Evolutionary conservation across 2,888 invertebrate species (phyloP), one percentile per base, ranked within the genome.

Genomic region (Eupithecia abbreviata): DNA sequence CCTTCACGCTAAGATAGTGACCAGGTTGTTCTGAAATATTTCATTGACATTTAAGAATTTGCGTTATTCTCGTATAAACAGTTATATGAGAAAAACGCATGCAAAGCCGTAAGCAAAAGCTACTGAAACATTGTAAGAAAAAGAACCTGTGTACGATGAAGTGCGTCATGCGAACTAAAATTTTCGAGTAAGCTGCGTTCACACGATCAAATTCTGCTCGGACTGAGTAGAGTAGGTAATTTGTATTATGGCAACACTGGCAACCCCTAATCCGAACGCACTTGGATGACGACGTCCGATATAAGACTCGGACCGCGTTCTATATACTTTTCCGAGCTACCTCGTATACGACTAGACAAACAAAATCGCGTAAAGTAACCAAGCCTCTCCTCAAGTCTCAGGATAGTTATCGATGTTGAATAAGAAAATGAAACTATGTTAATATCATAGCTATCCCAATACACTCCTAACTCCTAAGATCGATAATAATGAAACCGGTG

Each of bases 151-250:
- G 18, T 9, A 58, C 62, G 30, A 30, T 62, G 30, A 62, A 62
- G 62, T 30, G 30, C 62, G 62, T 62, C 62, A 30, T 30, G 62
- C 30, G 30, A 62, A 62, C 62, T 62, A 62, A 62, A 62, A 18
- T 62, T 4, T 18, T 10, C 30, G 30, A 30, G 62, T 62, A 62
- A 55, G 55, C n/a, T 7, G n/a, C n/a, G n/a, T 55, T 51, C 5
- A 51, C 51, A 51, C 51, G 51, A 15, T 4, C 51, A 51, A 13
- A 51, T 12, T 49, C 13, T 51, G 51, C 51, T 51, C 15, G 15
- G 15, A 51, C 51, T 15, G 13, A 51, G 15, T 5, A n/a, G 13
- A 51, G 15, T 30, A 30, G 30, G 30, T 30, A 30, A 30, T 30
- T 30, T 30, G 30, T 30, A 30, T 30, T 30, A 1, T 30, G 30